phyloP scores from a whole-genome alignment of 2,888 invertebrate genomes.

The Drymonia ruficornis region DNA sequence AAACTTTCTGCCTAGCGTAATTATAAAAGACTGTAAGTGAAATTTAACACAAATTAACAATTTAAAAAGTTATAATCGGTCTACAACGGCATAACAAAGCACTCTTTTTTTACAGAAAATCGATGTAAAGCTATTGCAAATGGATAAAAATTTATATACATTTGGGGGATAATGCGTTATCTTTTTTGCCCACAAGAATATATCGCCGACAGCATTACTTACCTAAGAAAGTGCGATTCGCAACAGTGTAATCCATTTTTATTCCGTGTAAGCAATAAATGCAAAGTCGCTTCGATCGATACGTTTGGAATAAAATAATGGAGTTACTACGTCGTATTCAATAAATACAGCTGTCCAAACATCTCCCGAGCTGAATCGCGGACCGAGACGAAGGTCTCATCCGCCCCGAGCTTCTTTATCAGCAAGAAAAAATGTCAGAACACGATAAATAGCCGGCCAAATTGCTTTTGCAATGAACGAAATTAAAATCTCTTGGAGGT shows the following conservation, averaged over 20 bases:
- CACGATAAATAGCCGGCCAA: constrained; percentile 16
- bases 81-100: no score
- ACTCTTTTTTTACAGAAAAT: no score
- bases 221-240: neutral
- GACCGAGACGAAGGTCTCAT: constrained; percentile 21
- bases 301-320: constrained; percentile 11
- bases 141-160: no score
- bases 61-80: no score
- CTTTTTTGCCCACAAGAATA: no score
- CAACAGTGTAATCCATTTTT: constrained; percentile 2
- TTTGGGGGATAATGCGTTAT: neutral
- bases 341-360: constrained; percentile 44
- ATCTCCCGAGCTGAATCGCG: constrained; percentile 16
- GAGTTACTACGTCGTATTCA: constrained; percentile 12
- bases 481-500: constrained; percentile 15
- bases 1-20: neutral
- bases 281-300: neutral
- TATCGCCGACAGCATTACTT: neutral
- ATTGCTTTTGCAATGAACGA: constrained; percentile 28
- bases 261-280: constrained; percentile 1
- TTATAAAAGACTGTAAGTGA: neutral
- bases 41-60: no score
- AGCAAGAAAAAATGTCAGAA: constrained; percentile 24
- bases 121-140: no score
- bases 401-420: constrained; percentile 16